A percentile compares a stretch with the other conserved stretches of the same genome.
Conservation (phyloP, 1,140 invertebrate species). For the Batillaria attramentaria region DNA sequence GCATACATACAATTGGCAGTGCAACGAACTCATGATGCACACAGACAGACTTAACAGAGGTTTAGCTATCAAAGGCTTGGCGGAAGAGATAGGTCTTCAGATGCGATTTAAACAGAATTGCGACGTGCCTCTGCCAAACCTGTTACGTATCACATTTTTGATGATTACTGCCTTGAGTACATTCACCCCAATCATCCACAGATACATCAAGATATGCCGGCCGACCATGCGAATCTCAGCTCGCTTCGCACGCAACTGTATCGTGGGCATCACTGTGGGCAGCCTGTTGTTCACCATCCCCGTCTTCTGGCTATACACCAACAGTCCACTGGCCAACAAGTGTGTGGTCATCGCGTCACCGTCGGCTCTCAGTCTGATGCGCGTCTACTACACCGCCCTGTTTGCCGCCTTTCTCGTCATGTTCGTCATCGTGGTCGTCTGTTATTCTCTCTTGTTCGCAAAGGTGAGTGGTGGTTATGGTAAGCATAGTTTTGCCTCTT, state of each 20-base stretch:
- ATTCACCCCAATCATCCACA: background rate
- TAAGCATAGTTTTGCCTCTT: too few species aligned
- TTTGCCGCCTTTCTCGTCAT: slow-evolving; percentile 23
- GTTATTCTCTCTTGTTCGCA: slow-evolving; percentile 3
- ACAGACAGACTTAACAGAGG: slow-evolving; percentile 18
- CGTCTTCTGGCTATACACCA: slow-evolving; percentile 16
- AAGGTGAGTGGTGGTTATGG: background rate
- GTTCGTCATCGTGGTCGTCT: slow-evolving; percentile 19
- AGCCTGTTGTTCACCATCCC: slow-evolving; percentile 12
- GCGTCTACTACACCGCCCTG: slow-evolving; percentile 21
- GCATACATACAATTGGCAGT: background rate
- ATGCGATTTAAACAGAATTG: too few species aligned
- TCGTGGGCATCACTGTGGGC: slow-evolving; percentile 4
- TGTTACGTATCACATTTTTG: too few species aligned
- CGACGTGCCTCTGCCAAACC: too few species aligned
- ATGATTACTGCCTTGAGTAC: too few species aligned
- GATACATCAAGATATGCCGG: slow-evolving; percentile 27
- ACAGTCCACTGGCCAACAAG: background rate
- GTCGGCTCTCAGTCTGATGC: background rate
- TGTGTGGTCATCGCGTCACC: background rate
- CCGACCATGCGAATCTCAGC: background rate
- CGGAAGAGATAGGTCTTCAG: too few species aligned
- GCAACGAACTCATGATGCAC: background rate
- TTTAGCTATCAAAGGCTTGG: too few species aligned
- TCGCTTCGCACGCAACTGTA: background rate